Conservation (phyloP, 2,797 vertebrate genomes). For the Okamejei kenojei region DNA sequence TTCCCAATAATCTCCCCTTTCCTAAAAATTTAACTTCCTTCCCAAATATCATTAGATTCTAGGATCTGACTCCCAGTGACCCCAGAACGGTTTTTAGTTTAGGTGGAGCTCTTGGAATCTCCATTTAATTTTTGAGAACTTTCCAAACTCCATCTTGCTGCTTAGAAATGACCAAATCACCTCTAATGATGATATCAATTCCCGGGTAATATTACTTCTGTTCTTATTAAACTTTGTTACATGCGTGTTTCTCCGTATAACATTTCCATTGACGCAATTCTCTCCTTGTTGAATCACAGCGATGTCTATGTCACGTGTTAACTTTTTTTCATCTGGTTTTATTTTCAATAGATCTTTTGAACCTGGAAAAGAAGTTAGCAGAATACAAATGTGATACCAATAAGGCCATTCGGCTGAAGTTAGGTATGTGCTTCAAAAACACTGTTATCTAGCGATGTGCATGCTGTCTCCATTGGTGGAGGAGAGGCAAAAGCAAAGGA, state of each 20-base stretch:
- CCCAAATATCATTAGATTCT: not conserved
- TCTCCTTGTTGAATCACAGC: not conserved
- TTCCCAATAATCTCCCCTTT: not conserved
- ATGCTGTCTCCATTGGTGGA: not conserved
- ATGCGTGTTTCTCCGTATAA: not conserved
- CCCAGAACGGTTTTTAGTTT: not conserved
- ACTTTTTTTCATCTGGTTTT: not conserved
- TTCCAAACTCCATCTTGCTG: not conserved
- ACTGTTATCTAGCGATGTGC: not conserved
- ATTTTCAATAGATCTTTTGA: slow-evolving; percentile 19
- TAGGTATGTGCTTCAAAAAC: slow-evolving; percentile 63
- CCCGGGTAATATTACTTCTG: not conserved
- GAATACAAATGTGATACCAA: slow-evolving; percentile 98
- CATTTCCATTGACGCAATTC: not conserved
- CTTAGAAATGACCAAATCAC: not conserved
- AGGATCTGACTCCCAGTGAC: not conserved
- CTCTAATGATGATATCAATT: not conserved
- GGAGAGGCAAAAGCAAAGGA: not conserved
- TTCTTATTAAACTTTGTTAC: not conserved
- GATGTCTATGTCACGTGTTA: not conserved
- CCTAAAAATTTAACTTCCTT: not conserved
- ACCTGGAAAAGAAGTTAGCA: slow-evolving; percentile 90
- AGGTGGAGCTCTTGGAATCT: not conserved
- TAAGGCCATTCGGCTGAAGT: slow-evolving; percentile 86
- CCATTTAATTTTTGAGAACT: not conserved